phyloP scores from a whole-genome alignment of 2,797 vertebrate genomes.

The Sebastes flavidus region DNA sequence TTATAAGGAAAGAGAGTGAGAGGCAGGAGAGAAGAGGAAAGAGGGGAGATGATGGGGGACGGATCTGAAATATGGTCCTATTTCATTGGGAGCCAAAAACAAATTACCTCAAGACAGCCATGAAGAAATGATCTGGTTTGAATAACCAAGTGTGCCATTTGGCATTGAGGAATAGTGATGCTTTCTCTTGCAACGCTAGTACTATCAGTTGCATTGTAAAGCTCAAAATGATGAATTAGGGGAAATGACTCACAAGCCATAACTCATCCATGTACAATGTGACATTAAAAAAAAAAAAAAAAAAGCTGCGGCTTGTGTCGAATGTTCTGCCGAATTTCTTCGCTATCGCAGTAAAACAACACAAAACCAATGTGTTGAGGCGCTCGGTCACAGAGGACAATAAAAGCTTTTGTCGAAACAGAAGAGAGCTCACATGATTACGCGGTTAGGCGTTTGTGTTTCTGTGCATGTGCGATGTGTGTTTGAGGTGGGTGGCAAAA shows the following conservation, averaged over 20 bases:
- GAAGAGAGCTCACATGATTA: conserved; percentile 22
- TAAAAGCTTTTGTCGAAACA: conserved; percentile 5
- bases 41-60: conserved; percentile 7
- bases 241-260: not conserved
- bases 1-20: conserved; percentile 66
- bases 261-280: conserved; percentile 4
- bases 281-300: conserved; percentile 7
- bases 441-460: conserved; percentile 20
- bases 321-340: conserved; percentile 10
- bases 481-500: conserved; percentile 44
- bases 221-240: conserved; percentile 32
- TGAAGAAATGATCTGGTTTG: conserved; percentile 40
- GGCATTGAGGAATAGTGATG: conserved; percentile 21
- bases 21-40: conserved; percentile 21
- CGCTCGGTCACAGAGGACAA: conserved; percentile 25
- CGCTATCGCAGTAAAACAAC: not conserved
- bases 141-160: conserved; percentile 38
- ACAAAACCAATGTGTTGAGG: conserved; percentile 17
- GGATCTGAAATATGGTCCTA: conserved; percentile 47
- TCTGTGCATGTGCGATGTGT: conserved; percentile 32
- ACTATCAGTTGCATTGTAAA: conserved; percentile 11
- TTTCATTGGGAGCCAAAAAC: conserved; percentile 46
- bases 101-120: conserved; percentile 46
- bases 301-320: not conserved
- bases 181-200: conserved; percentile 2